These are phyloP conservation scores for Melanotus villosus DNA, from an alignment of 2,888 invertebrate genomes.

Conservation along the genomic window DNA sequence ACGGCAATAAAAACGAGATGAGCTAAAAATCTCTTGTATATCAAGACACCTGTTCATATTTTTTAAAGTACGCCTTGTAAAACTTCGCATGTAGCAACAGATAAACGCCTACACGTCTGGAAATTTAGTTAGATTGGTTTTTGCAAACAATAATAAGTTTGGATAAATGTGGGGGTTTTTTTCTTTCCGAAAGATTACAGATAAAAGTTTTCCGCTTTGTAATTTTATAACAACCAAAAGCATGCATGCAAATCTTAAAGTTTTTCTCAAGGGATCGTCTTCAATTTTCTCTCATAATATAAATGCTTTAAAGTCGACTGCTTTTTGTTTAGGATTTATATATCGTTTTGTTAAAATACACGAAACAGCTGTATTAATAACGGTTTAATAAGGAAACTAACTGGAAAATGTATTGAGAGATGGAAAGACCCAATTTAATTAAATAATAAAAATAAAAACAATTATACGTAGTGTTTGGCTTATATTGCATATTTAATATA, in stretches of 20 bases:
- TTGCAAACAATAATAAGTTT: constrained; percentile 18
- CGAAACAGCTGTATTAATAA: background rate
- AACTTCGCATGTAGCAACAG: background rate
- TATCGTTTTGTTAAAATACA: background rate
- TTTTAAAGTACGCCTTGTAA: constrained; percentile 16
- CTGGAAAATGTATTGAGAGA: too few relatives aligned
- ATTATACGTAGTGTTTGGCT: too few relatives aligned
- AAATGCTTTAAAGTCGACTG: constrained; percentile 31
- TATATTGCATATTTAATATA: too few relatives aligned
- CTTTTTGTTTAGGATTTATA: constrained; percentile 21
- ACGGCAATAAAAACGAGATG: constrained; percentile 30
- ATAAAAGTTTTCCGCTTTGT: constrained; percentile 36
- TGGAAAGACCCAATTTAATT: too few relatives aligned
- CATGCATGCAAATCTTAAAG: constrained; percentile 32
- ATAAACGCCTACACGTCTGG: constrained; percentile 5
- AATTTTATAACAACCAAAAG: constrained; percentile 26
- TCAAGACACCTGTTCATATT: constrained; percentile 35
- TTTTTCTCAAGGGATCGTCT: constrained; percentile 25
- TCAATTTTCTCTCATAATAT: constrained; percentile 38
- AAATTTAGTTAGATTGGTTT: constrained; percentile 2
- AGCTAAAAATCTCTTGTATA: constrained; percentile 15
- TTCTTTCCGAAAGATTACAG: constrained; percentile 19
- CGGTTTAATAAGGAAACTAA: too few relatives aligned
- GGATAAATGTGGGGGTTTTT: constrained; percentile 34
- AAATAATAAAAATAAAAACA: too few relatives aligned